A percentile compares a stretch with the other conserved stretches of the same genome.
Evolutionary conservation across 2,888 invertebrate species (phyloP).

Genomic region (Spialia ferax): DNA sequence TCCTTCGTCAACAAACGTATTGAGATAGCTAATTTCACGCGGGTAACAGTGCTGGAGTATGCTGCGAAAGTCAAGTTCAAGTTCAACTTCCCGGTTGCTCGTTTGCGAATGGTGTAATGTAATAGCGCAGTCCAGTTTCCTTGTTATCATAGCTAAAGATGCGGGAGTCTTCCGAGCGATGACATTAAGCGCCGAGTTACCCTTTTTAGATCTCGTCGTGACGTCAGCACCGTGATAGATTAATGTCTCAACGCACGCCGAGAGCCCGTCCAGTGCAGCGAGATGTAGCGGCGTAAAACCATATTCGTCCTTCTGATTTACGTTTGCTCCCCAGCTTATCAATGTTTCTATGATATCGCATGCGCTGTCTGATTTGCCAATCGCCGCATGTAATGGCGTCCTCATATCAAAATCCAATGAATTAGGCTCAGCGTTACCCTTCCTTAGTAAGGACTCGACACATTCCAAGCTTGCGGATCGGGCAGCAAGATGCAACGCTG

Average conservation of each 20-base stretch:
- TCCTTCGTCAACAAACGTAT: constrained; percentile 95
- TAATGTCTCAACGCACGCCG: constrained; percentile 94
- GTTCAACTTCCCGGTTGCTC: constrained; percentile 92
- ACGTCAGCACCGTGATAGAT: constrained; percentile 95
- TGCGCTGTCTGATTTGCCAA: constrained; percentile 93
- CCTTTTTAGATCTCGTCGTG: constrained; percentile 95
- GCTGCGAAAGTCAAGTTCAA: constrained; percentile 93
- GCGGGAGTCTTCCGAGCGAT: constrained; percentile 95
- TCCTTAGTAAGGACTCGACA: constrained; percentile 91
- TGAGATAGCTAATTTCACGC: constrained; percentile 94
- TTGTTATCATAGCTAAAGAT: constrained; percentile 93
- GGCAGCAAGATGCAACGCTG: constrained; percentile 94
- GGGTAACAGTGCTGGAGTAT: constrained; percentile 94
- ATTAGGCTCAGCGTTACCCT: constrained; percentile 92
- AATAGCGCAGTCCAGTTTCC: constrained; percentile 93
- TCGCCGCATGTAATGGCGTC: constrained; percentile 93
- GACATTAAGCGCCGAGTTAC: constrained; percentile 94
- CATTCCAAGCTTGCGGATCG: constrained; percentile 93
- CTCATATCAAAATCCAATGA: constrained; percentile 93
- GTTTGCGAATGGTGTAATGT: constrained; percentile 92
- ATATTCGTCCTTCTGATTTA: constrained; percentile 94
- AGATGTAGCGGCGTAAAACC: constrained; percentile 95
- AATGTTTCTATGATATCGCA: constrained; percentile 93
- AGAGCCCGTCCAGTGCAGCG: constrained; percentile 94
- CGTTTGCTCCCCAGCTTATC: constrained; percentile 93